Evolutionary conservation across 2,888 invertebrate species (phyloP).

Genomic region (Homarus gammarus): DNA sequence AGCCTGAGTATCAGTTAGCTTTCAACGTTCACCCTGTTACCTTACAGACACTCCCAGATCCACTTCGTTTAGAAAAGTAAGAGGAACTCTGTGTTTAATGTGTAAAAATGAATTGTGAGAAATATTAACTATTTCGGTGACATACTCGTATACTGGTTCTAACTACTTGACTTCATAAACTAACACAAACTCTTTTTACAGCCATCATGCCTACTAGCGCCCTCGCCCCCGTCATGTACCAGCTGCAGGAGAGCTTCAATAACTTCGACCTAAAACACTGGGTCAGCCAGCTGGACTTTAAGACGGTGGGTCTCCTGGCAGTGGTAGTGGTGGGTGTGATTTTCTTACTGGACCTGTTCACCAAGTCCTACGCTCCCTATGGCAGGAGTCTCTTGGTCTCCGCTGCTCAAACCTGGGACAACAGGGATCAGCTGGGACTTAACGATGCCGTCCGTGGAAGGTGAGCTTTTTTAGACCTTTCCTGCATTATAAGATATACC

Average conservation of each 20-base stretch:
- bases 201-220: conserved; percentile 9
- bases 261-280: conserved; percentile 22
- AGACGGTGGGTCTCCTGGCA: conserved; percentile 40
- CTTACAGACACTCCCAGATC: background rate
- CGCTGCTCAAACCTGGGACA: conserved; percentile 48
- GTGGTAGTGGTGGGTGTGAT: conserved; percentile 34
- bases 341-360: conserved; percentile 30
- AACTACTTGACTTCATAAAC: background rate
- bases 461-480: background rate
- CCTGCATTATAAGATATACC: background rate
- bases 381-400: conserved; percentile 39
- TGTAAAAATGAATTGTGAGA: background rate
- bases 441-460: conserved; percentile 1
- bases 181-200: background rate
- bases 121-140: background rate
- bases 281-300: conserved; percentile 31
- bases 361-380: conserved; percentile 21
- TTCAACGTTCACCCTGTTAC: background rate
- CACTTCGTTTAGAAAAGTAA: background rate
- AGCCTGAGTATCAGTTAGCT: background rate
- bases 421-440: conserved; percentile 16
- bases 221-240: conserved; percentile 30
- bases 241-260: conserved; percentile 1
- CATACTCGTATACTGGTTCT: background rate
- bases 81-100: background rate